phyloP scores from a whole-genome alignment of 2,888 invertebrate species.

The Drosophila rubida region DNA sequence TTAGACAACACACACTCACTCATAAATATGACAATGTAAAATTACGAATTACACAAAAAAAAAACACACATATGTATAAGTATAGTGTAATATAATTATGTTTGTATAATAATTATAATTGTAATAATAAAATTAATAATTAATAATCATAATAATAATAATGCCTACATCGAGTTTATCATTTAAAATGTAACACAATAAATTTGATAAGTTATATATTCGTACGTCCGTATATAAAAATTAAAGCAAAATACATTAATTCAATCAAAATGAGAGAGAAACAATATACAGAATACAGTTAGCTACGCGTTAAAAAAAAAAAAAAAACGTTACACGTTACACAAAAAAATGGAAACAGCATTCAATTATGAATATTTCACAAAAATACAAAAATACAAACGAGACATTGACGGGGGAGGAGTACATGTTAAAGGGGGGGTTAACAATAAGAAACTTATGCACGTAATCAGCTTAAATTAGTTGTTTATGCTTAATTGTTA shows the following conservation, averaged over 20 bases:
- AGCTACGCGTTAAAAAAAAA: slow-evolving; percentile 4
- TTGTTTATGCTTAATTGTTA: slow-evolving; percentile 12
- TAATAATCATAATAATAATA: slow-evolving; percentile 42
- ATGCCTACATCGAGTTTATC: slow-evolving; percentile 46
- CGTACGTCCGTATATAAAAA: slow-evolving; percentile 41
- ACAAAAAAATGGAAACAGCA: slow-evolving; percentile 13
- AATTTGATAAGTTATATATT: slow-evolving; percentile 65
- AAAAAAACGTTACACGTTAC: slow-evolving; percentile 15
- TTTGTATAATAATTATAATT: slow-evolving; percentile 27
- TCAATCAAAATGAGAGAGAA: slow-evolving; percentile 28
- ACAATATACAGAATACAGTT: slow-evolving; percentile 40
- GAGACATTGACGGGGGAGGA: slow-evolving; percentile 4
- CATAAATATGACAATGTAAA: slow-evolving; percentile 5
- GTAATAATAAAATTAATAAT: slow-evolving; percentile 28
- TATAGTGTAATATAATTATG: slow-evolving; percentile 32
- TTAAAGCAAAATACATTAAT: slow-evolving; percentile 59
- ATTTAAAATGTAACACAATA: slow-evolving; percentile 74
- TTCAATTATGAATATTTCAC: slow-evolving; percentile 9
- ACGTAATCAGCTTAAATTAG: slow-evolving; percentile 39
- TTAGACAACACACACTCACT: neutral
- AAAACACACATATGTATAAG: slow-evolving; percentile 4
- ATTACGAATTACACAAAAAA: slow-evolving; percentile 30
- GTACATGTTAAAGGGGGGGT: slow-evolving; percentile 13
- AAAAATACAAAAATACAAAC: slow-evolving; percentile 8
- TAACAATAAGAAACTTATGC: slow-evolving; percentile 32